These are phyloP conservation scores for Lottia scabra DNA, from an alignment of 2,888 invertebrate species.

Conservation along the genomic window DNA sequence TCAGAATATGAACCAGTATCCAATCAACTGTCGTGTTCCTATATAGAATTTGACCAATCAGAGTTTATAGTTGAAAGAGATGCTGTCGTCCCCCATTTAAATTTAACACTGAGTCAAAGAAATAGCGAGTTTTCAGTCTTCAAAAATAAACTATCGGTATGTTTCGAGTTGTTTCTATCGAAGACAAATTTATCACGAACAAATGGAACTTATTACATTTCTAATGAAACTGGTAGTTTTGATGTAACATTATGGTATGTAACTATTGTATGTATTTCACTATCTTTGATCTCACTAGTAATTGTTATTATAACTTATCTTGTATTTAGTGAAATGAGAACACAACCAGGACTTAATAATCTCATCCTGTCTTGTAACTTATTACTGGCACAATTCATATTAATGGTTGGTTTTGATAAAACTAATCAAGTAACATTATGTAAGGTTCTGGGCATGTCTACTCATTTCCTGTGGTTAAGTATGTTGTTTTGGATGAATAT, in stretches of 20 bases:
- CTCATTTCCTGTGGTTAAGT: constrained; percentile 41
- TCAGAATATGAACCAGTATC: background rate
- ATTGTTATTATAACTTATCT: constrained; percentile 35
- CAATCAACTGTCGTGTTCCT: background rate
- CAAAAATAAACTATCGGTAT: background rate
- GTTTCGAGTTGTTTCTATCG: background rate
- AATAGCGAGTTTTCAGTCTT: background rate
- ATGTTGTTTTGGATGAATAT: constrained; percentile 38
- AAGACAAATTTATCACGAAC: background rate
- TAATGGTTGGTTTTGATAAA: constrained; percentile 26
- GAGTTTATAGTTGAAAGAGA: background rate
- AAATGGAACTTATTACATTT: background rate
- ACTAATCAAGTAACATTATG: constrained; percentile 22
- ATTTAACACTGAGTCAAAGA: background rate
- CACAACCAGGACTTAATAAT: constrained; percentile 35
- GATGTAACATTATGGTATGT: background rate
- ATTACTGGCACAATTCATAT: constrained; percentile 32
- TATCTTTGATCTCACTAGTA: constrained; percentile 32
- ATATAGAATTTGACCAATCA: background rate
- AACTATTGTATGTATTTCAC: background rate
- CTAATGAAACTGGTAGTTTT: background rate
- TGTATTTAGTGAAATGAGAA: constrained; percentile 26
- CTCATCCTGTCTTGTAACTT: constrained; percentile 33
- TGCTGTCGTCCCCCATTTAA: background rate
- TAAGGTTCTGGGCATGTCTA: constrained; percentile 28